Conservation (phyloP, 2,113 vertebrate species). For the Gymnocephalus cernua region DNA sequence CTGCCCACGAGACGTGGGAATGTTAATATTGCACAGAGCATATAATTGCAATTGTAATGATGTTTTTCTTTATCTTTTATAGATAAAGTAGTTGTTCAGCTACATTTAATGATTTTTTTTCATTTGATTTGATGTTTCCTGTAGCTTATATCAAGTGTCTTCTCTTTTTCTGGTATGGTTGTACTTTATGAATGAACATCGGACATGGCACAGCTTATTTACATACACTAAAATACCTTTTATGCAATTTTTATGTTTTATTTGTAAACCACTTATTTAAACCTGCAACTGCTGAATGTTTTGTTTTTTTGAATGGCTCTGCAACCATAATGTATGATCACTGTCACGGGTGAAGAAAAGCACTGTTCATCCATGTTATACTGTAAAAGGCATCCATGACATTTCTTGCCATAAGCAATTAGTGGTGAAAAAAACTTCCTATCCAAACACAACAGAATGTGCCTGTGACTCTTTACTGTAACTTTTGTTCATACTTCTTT, state of each 20-base stretch:
- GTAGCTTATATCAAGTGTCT: conserved; percentile 16
- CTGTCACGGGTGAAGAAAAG: neutral
- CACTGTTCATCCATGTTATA: neutral
- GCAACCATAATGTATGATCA: neutral
- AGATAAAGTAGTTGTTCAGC: conserved; percentile 43
- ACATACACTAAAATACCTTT: neutral
- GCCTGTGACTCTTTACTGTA: conserved; percentile 54
- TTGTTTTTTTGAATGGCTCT: neutral
- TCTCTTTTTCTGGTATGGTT: neutral
- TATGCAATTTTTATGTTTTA: neutral
- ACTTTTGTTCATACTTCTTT: conserved; percentile 59
- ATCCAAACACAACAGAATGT: conserved; percentile 28
- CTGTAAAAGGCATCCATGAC: neutral
- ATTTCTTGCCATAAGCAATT: conserved; percentile 37
- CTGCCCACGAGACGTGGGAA: conserved; percentile 57
- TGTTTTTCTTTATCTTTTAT: conserved; percentile 40
- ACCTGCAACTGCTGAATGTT: neutral
- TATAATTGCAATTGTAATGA: conserved; percentile 66
- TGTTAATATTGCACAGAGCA: conserved; percentile 62
- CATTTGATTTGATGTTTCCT: conserved; percentile 33
- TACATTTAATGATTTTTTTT: conserved; percentile 34
- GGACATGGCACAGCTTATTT: neutral
- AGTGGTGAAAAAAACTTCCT: conserved; percentile 25
- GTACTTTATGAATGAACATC: neutral
- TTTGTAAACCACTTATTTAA: neutral